phyloP scores from a whole-genome alignment of 2,888 invertebrate genomes.

The Meiosimyza platycephala region DNA sequence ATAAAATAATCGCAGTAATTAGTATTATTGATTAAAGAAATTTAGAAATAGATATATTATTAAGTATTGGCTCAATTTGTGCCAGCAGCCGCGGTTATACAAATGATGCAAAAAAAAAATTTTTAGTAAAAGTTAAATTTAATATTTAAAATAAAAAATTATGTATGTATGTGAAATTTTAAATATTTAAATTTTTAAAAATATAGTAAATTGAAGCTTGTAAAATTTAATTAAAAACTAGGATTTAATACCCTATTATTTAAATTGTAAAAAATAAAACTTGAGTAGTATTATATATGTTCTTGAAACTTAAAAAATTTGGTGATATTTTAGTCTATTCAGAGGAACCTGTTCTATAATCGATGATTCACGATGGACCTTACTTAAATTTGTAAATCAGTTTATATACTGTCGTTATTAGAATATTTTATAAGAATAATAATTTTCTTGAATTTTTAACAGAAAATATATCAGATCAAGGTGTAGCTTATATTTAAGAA shows the following conservation, averaged over 20 bases:
- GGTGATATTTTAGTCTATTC: slow-evolving; percentile 78
- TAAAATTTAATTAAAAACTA: slow-evolving; percentile 71
- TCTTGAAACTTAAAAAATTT: slow-evolving; percentile 77
- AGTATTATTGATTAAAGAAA: slow-evolving; percentile 72
- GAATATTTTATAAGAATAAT: too few species aligned
- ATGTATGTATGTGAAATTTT: slow-evolving; percentile 67
- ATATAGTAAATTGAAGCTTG: slow-evolving; percentile 72
- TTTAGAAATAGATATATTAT: slow-evolving; percentile 73
- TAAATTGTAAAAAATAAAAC: slow-evolving; percentile 58
- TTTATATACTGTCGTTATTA: slow-evolving; percentile 78
- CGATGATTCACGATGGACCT: slow-evolving; percentile 72
- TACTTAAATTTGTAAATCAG: slow-evolving; percentile 66
- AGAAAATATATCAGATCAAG: too few species aligned
- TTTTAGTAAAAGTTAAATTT: slow-evolving; percentile 69
- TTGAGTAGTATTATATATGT: slow-evolving; percentile 72
- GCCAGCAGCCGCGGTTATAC: slow-evolving; percentile 78
- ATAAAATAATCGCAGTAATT: slow-evolving; percentile 66
- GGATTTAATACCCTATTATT: slow-evolving; percentile 80
- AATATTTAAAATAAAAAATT: slow-evolving; percentile 73
- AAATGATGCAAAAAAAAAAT: slow-evolving; percentile 71
- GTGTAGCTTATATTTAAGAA: too few species aligned
- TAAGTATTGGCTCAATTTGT: slow-evolving; percentile 73
- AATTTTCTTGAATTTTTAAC: too few species aligned
- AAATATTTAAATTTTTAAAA: slow-evolving; percentile 61
- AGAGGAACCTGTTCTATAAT: slow-evolving; percentile 78